These are phyloP conservation scores for Myopa testacea DNA, from an alignment of 2,888 invertebrate genomes.

Conservation along the genomic window DNA sequence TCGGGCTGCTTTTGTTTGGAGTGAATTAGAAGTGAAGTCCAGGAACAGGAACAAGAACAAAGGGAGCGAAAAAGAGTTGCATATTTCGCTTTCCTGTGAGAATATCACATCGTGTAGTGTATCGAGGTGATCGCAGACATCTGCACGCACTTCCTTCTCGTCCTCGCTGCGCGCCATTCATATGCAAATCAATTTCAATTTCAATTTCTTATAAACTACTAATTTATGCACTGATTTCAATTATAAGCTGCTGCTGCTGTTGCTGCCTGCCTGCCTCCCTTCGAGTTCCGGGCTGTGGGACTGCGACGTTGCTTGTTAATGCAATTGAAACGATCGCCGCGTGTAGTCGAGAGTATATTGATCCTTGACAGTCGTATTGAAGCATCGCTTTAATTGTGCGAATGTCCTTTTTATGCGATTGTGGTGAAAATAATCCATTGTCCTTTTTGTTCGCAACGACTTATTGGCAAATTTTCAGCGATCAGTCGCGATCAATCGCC, in stretches of 20 bases:
- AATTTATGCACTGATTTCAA: conserved; percentile 13
- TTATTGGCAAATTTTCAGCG: conserved; percentile 11
- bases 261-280: neutral
- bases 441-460: conserved; percentile 4
- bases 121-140: conserved; percentile 21
- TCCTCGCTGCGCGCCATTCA: neutral
- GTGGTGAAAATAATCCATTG: conserved; percentile 22
- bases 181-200: neutral
- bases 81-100: neutral
- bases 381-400: conserved; percentile 8
- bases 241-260: neutral
- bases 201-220: conserved; percentile 7
- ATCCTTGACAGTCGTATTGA: neutral
- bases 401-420: conserved; percentile 15
- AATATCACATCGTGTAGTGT: neutral
- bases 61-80: neutral
- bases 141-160: conserved; percentile 7
- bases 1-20: neutral
- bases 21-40: neutral
- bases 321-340: conserved; percentile 6
- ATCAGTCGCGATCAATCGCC: neutral
- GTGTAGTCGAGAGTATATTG: neutral
- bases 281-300: neutral
- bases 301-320: neutral
- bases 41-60: neutral